Evolutionary conservation across 2,888 invertebrate genomes (phyloP).

Genomic region (Sminthurides aquaticus): DNA sequence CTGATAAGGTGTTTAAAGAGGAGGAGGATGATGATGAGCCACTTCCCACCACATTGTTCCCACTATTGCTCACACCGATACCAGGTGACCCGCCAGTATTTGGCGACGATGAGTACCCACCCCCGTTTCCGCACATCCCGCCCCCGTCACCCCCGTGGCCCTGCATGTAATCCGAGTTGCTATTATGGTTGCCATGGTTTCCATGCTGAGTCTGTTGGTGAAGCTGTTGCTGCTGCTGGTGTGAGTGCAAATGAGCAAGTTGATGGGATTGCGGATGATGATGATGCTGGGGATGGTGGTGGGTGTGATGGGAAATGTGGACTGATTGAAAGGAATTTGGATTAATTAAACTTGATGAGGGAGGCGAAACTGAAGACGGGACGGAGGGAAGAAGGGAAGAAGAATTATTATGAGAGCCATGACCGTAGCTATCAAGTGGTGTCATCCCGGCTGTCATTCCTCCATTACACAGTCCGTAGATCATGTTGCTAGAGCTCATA

Average conservation of each 20-base stretch:
- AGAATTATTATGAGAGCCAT: constrained; percentile 15
- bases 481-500: constrained; percentile 30
- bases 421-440: constrained; percentile 32
- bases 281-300: constrained; percentile 36
- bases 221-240: constrained; percentile 41
- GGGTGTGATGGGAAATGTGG: constrained; percentile 26
- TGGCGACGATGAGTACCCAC: too few relatives aligned
- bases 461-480: constrained; percentile 42
- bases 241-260: constrained; percentile 32
- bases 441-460: constrained; percentile 39
- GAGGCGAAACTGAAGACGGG: constrained; percentile 27
- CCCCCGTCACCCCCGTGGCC: not conserved
- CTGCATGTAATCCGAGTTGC: too few relatives aligned
- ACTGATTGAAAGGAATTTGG: constrained; percentile 17
- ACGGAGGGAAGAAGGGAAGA: constrained; percentile 19
- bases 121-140: not conserved
- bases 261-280: constrained; percentile 45
- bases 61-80: too few relatives aligned
- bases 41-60: too few relatives aligned
- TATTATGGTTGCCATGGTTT: not conserved
- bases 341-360: constrained; percentile 21
- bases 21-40: constrained; percentile 45
- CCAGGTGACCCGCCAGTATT: too few relatives aligned
- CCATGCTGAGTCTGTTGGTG: constrained; percentile 43
- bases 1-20: constrained; percentile 7